Evolutionary conservation across 2,888 invertebrate genomes (phyloP).

Genomic region (Palloptera scutellata): DNA sequence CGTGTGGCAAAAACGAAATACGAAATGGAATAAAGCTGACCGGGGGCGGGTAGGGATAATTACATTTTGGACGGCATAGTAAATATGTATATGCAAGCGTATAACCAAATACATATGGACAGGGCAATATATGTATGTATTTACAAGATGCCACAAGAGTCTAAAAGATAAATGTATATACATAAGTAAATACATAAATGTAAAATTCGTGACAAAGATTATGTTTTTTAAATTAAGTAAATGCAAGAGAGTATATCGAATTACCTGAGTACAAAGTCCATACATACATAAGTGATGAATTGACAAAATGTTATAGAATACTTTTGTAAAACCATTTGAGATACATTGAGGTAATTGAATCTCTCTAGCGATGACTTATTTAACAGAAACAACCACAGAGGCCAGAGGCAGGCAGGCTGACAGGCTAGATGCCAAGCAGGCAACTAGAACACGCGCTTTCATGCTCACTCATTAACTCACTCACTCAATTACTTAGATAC

Average conservation of each 20-base stretch:
- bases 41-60: conserved; percentile 21
- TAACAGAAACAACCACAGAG: neutral
- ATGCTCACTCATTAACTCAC: neutral
- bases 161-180: neutral
- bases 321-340: conserved; percentile 32
- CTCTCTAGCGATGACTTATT: neutral
- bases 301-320: conserved; percentile 22
- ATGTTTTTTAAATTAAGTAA: neutral
- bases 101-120: neutral
- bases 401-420: neutral
- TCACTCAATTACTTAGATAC: too few relatives aligned
- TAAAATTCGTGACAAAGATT: conserved; percentile 10
- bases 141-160: conserved; percentile 3
- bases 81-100: neutral
- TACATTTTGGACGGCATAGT: conserved; percentile 14
- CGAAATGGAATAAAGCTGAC: neutral
- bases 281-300: conserved; percentile 23
- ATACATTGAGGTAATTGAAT: conserved; percentile 28
- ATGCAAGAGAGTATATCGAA: neutral
- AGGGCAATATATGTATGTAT: neutral
- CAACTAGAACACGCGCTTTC: neutral
- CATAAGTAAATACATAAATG: conserved; percentile 1
- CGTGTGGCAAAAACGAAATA: neutral
- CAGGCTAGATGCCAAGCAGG: neutral
- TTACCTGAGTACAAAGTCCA: neutral